Base-by-base conservation (phyloP, 2,888 invertebrate genomes). In the Atrina japonica region DNA sequence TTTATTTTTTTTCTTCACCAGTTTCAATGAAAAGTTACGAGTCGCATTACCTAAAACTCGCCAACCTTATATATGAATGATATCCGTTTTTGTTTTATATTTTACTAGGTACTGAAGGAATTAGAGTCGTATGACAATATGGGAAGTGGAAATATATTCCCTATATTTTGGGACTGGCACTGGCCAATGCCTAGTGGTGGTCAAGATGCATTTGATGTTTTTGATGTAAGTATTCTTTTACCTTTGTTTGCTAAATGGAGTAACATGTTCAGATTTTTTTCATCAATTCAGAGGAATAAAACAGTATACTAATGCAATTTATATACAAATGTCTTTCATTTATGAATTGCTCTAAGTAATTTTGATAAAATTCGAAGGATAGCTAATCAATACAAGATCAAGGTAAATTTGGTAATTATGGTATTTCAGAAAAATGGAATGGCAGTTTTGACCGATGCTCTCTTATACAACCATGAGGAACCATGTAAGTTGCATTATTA, bases 361-460 rank as follows among this genome's bases (percentile, higher is more conserved):
- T n/a, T n/a, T 11, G 6, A 47, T 7, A 49, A 49, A n/a, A 23
- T 3, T n/a, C 11, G 6, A 23, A 18, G 18, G 18, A 49, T 14
- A 49, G 25, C 3, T n/a, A 18, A 9, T n/a, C 29, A 29, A n/a
- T n/a, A n/a, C n/a, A n/a, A n/a, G n/a, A n/a, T n/a, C n/a, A n/a
- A n/a, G n/a, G n/a, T n/a, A n/a, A n/a, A n/a, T n/a, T n/a, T n/a
- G n/a, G n/a, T n/a, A 16, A 3, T 53, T 30, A 14, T 53, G 9
- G 14, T 7, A 18, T 73, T 79, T 35, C 73, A 82, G 82, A 78
- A 80, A 65, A 77, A 79, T 43, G 82, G 80, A 3, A 60, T 82
- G 14, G 68, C 65, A 2, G 78, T 79, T n/a, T 47, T 82, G 3
- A 82, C 82, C 5, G 82, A 82, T 64, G 82, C 82, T 1, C 16